These are phyloP conservation scores for Liopterus haemorrhoidalis DNA, from an alignment of 2,888 invertebrate genomes.

Conservation along the genomic window DNA sequence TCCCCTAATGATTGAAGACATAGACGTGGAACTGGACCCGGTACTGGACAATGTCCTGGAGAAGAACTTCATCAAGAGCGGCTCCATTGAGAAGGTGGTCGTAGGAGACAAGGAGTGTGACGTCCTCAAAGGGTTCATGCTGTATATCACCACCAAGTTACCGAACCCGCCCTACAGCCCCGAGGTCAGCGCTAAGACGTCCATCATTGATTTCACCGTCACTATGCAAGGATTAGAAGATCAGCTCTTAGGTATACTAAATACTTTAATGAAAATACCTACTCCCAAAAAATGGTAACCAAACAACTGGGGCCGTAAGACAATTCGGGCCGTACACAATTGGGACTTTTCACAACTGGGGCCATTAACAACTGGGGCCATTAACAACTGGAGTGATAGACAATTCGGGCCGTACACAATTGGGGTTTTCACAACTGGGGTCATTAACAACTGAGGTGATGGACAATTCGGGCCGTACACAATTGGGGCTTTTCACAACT, in stretches of 20 bases:
- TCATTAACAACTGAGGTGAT: too few relatives aligned
- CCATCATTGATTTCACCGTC: conserved; percentile 96
- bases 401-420: too few relatives aligned
- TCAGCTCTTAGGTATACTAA: conserved; percentile 77
- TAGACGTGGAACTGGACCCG: conserved; percentile 90
- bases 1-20: conserved; percentile 90
- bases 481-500: too few relatives aligned
- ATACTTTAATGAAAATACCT: neutral
- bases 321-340: too few relatives aligned
- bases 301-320: too few relatives aligned
- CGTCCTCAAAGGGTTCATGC: conserved; percentile 90
- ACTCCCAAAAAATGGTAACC: too few relatives aligned
- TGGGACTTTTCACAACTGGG: too few relatives aligned
- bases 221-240: conserved; percentile 95
- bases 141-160: conserved; percentile 93
- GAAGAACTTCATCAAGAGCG: conserved; percentile 96
- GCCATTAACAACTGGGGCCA: too few relatives aligned
- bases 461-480: too few relatives aligned
- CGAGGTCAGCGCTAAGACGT: conserved; percentile 92
- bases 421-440: too few relatives aligned
- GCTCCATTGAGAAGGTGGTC: conserved; percentile 89
- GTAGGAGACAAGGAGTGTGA: conserved; percentile 96
- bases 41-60: conserved; percentile 94
- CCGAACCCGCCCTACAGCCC: conserved; percentile 96
- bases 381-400: too few relatives aligned